Conservation (phyloP, 2,113 vertebrate genomes). For the Chamaetylas fuelleborni region DNA sequence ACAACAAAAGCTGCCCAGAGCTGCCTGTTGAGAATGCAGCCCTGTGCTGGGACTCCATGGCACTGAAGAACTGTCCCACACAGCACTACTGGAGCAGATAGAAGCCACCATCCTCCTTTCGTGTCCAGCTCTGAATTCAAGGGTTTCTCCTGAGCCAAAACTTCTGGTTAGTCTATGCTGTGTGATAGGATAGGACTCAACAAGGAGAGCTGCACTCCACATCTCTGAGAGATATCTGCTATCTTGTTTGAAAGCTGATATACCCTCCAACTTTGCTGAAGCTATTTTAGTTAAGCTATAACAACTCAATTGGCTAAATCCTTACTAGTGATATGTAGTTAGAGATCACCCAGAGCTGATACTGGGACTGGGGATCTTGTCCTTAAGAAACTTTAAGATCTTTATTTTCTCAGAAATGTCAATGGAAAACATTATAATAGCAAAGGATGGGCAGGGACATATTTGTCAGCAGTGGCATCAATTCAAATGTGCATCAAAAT, state of each 20-base stretch:
- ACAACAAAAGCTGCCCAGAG: not conserved
- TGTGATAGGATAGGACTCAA: not conserved
- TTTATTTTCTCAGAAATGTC: slow-evolving; percentile 47
- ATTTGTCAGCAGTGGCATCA: not conserved
- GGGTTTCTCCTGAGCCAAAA: not conserved
- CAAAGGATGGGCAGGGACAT: not conserved
- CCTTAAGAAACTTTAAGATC: slow-evolving; percentile 48
- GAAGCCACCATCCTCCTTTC: not conserved
- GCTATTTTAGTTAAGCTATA: slow-evolving; percentile 63
- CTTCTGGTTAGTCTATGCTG: not conserved
- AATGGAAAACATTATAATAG: slow-evolving; percentile 49
- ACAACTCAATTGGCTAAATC: slow-evolving; percentile 65
- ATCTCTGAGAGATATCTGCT: slow-evolving; percentile 56
- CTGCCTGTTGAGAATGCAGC: not conserved
- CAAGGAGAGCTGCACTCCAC: slow-evolving; percentile 41
- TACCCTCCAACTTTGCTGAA: slow-evolving; percentile 57
- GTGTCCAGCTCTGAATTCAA: not conserved
- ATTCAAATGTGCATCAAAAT: slow-evolving; percentile 20
- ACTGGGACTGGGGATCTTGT: slow-evolving; percentile 34
- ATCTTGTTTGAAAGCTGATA: slow-evolving; percentile 61
- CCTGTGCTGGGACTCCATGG: not conserved
- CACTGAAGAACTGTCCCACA: not conserved
- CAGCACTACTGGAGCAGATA: not conserved
- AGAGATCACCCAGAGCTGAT: slow-evolving; percentile 57
- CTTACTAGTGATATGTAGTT: slow-evolving; percentile 57